These are phyloP conservation scores for Drosophila mercatorum DNA, from an alignment of 2,888 invertebrate species.

Conservation along the genomic window DNA sequence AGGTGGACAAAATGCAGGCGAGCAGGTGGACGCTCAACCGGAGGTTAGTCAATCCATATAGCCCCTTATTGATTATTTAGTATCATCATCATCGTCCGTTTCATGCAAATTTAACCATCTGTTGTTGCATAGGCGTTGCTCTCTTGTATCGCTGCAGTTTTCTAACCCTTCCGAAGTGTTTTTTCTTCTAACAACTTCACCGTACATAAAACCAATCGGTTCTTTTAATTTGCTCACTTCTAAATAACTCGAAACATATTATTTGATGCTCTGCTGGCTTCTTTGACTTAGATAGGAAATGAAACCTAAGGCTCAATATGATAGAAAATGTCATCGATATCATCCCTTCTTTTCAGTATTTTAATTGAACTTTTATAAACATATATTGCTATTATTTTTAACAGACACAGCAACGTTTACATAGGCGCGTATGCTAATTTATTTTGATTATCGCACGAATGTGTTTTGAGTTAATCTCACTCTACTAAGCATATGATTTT, in stretches of 20 bases:
- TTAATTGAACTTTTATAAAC: not conserved
- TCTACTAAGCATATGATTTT: not conserved
- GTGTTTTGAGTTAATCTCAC: not conserved
- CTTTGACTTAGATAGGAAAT: constrained; percentile 25
- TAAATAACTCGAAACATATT: not conserved
- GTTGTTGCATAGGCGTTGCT: constrained; percentile 41
- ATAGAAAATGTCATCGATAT: not conserved
- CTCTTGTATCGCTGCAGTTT: constrained; percentile 19
- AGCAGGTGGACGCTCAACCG: constrained; percentile 85
- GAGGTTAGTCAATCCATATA: constrained; percentile 82
- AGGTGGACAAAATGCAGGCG: constrained; percentile 81
- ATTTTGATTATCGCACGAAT: constrained; percentile 14
- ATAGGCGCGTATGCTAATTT: constrained; percentile 15
- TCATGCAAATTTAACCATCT: constrained; percentile 16
- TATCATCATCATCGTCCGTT: constrained; percentile 6
- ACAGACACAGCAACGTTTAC: not conserved
- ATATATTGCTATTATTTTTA: not conserved
- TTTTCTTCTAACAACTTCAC: constrained; percentile 36
- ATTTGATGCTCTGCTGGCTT: constrained; percentile 17
- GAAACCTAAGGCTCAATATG: constrained; percentile 32
- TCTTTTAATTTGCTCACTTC: constrained; percentile 9
- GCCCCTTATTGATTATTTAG: constrained; percentile 14
- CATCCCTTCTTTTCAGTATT: not conserved
- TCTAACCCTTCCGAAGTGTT: constrained; percentile 46
- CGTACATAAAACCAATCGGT: constrained; percentile 20